Conservation (phyloP, 1,140 invertebrate genomes). For the Bombus balteatus region DNA sequence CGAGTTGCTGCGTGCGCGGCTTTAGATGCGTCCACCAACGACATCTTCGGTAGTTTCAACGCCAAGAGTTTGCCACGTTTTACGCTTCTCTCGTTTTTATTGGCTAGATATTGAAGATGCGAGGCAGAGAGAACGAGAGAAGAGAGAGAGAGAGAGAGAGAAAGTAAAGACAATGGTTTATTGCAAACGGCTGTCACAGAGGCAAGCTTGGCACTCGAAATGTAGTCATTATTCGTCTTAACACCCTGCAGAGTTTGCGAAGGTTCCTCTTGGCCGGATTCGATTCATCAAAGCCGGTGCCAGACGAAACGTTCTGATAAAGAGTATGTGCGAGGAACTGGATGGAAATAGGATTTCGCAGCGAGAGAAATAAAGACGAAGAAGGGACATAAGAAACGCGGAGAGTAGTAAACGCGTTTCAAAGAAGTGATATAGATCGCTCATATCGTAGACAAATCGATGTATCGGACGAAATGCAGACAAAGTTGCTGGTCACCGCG, state of each 20-base stretch:
- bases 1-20: neutral
- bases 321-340: neutral
- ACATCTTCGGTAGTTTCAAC: neutral
- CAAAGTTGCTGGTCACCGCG: neutral
- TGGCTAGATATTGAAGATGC: conserved; percentile 10
- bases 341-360: neutral
- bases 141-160: too few species aligned
- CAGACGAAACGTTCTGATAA: conserved; percentile 49
- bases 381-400: neutral
- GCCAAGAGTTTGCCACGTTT: too few species aligned
- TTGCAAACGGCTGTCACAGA: conserved; percentile 17
- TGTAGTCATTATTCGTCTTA: conserved; percentile 44
- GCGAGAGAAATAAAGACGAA: neutral
- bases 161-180: conserved; percentile 13
- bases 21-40: neutral
- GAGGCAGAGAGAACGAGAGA: too few species aligned
- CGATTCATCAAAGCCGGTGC: conserved; percentile 65
- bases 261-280: conserved; percentile 35
- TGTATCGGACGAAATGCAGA: neutral
- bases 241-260: conserved; percentile 5
- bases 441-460: neutral
- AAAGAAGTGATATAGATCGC: neutral
- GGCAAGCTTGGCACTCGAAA: conserved; percentile 47
- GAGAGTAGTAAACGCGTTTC: neutral
- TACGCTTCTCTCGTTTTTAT: neutral